Evolutionary conservation across 2,888 invertebrate species (phyloP).

Genomic region (Venusia cambrica): DNA sequence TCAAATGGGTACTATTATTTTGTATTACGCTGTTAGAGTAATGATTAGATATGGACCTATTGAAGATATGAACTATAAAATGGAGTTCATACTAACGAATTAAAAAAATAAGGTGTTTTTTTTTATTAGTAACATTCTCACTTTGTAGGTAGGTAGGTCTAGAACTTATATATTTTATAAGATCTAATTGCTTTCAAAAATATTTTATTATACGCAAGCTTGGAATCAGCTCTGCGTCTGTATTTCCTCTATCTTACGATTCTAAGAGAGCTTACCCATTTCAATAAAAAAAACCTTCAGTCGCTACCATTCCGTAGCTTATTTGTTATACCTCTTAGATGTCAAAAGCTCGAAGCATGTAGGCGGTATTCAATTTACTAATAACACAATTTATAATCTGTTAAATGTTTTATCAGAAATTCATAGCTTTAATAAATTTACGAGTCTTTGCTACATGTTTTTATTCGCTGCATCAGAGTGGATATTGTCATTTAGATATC

Average conservation of each 20-base stretch:
- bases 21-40: background rate
- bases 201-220: too few relatives aligned
- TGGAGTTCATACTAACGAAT: too few relatives aligned
- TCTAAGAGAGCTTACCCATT: too few relatives aligned
- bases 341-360: slow-evolving; percentile 2
- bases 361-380: slow-evolving; percentile 11
- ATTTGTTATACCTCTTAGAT: background rate
- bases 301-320: too few relatives aligned
- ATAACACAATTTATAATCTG: slow-evolving; percentile 12
- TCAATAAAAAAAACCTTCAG: too few relatives aligned
- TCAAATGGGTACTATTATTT: slow-evolving; percentile 4
- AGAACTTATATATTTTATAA: too few relatives aligned
- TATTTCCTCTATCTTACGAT: too few relatives aligned
- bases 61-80: background rate
- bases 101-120: too few relatives aligned
- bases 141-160: too few relatives aligned
- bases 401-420: slow-evolving; percentile 8
- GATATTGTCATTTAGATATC: slow-evolving; percentile 10
- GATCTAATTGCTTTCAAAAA: too few relatives aligned
- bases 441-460: slow-evolving; percentile 4
- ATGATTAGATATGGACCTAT: background rate
- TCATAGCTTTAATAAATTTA: slow-evolving; percentile 7
- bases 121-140: too few relatives aligned
- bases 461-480: slow-evolving; percentile 11
- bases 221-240: too few relatives aligned